These are phyloP conservation scores for Lota lota DNA, from an alignment of 2,113 vertebrate genomes.

Conservation along the genomic window DNA sequence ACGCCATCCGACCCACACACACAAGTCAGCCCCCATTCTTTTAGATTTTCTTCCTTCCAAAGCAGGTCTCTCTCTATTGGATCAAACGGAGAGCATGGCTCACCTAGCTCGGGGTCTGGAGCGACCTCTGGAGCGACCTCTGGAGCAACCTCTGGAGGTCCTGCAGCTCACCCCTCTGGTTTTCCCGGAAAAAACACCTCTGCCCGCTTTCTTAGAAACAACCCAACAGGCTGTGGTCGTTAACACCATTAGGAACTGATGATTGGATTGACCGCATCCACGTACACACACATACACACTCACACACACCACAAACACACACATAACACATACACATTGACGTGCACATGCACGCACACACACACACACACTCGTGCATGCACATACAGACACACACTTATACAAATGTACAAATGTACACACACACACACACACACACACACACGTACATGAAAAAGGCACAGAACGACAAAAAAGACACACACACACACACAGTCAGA, in stretches of 20 bases:
- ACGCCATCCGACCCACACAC: too few species aligned
- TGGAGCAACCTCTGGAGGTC: too few species aligned
- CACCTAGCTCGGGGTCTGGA: not conserved
- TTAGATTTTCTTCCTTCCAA: too few species aligned
- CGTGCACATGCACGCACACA: not conserved
- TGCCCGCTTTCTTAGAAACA: conserved; percentile 65
- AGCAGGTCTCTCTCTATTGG: too few species aligned
- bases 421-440: conserved; percentile 15
- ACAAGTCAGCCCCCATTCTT: too few species aligned
- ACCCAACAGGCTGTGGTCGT: conserved; percentile 46
- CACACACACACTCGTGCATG: not conserved
- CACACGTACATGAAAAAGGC: not conserved
- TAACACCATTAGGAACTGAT: conserved; percentile 63
- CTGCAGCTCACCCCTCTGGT: not conserved
- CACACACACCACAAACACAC: conserved; percentile 19
- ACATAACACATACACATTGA: not conserved
- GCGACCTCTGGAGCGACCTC: not conserved
- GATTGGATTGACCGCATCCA: conserved; percentile 54
- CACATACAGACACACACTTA: not conserved
- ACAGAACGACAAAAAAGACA: too few species aligned
- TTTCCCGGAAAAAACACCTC: conserved; percentile 66
- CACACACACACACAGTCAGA: conserved; percentile 4
- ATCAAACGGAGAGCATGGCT: too few species aligned
- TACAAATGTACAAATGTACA: too few species aligned
- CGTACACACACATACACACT: conserved; percentile 2